These are phyloP conservation scores for Sebastes elongatus DNA, from an alignment of 2,797 vertebrate species.

Conservation along the genomic window DNA sequence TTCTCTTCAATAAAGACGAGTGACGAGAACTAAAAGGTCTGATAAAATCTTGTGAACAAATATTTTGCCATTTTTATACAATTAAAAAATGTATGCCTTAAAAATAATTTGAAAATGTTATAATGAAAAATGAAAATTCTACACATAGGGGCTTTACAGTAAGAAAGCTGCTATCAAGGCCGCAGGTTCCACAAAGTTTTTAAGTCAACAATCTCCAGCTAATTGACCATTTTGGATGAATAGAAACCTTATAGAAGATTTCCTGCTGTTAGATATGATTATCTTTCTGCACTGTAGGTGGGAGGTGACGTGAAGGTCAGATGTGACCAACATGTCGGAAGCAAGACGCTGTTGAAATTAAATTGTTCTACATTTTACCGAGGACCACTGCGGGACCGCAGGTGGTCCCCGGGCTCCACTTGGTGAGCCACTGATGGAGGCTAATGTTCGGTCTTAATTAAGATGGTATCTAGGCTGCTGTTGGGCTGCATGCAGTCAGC, in stretches of 20 bases:
- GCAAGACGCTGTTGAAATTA: constrained; percentile 12
- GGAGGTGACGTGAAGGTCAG: constrained; percentile 14
- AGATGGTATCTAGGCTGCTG: constrained; percentile 45
- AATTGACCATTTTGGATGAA: no score
- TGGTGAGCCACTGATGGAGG: constrained; percentile 32
- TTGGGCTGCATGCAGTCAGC: neutral
- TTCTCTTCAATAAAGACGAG: no score
- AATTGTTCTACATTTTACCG: constrained; percentile 19
- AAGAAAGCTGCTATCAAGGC: no score
- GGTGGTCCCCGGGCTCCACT: constrained; percentile 24
- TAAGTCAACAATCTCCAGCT: no score
- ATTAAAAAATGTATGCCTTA: no score
- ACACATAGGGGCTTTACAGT: no score
- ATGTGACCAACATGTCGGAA: constrained; percentile 20
- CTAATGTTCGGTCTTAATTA: constrained; percentile 59
- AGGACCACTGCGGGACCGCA: constrained; percentile 3
- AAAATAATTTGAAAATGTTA: no score
- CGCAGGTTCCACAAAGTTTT: no score
- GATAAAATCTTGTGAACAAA: no score
- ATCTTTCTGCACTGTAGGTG: constrained; percentile 10
- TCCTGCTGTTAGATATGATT: constrained; percentile 16
- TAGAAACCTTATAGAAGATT: neutral
- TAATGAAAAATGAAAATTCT: no score
- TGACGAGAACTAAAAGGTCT: no score
- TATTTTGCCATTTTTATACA: no score